Evolutionary conservation across 2,113 vertebrate genomes (phyloP).

Genomic region (Paratilapia polleni): DNA sequence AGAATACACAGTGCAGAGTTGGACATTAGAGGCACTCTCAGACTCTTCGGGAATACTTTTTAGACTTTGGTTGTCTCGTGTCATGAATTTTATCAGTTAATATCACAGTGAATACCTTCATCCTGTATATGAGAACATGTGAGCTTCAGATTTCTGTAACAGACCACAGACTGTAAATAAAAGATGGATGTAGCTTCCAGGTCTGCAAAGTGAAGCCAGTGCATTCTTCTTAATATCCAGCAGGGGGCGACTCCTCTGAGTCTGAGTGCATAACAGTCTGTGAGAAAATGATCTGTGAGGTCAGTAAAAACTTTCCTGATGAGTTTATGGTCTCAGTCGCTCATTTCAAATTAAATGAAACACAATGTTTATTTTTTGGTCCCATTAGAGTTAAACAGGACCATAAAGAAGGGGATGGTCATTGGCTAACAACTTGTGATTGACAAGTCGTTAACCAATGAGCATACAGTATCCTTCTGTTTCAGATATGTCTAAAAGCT

Average conservation of each 20-base stretch:
- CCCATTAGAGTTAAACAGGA: background rate
- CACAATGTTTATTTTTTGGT: rapidly evolving
- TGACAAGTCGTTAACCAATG: background rate
- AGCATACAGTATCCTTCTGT: background rate
- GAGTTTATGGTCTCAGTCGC: background rate
- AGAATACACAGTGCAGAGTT: no score
- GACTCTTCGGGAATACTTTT: background rate
- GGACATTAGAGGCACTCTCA: background rate
- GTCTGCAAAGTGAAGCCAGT: background rate
- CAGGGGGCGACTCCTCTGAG: background rate
- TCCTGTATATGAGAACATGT: background rate
- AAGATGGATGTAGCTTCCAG: rapidly evolving
- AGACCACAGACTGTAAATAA: background rate
- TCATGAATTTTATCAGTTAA: background rate
- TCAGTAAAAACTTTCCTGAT: background rate
- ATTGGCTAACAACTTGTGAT: background rate
- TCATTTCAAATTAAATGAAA: background rate
- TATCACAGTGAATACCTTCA: background rate
- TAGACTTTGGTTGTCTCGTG: background rate
- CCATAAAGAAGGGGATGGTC: rapidly evolving
- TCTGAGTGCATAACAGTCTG: background rate
- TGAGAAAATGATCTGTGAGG: background rate
- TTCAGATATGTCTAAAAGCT: no score
- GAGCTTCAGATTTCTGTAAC: background rate
- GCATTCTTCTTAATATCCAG: background rate